Evolutionary conservation across 2,113 vertebrate genomes (phyloP), one percentile per base, ranked within the genome.

Genomic region (Mirza zaza): DNA sequence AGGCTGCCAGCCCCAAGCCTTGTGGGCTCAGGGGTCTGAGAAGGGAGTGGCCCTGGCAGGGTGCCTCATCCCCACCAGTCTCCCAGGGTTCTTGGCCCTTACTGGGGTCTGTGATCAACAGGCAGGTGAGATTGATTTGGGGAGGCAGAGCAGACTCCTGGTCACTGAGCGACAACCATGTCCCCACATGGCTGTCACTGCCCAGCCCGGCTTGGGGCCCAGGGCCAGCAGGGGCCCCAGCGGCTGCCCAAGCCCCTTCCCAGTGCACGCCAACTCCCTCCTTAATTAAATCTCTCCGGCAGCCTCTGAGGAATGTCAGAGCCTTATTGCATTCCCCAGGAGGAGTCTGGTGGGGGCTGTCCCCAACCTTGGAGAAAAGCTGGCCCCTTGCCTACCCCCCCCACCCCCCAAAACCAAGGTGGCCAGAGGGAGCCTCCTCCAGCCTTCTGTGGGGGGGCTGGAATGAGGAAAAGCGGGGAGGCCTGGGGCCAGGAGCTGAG

Each of bases 281-380:
- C 98, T 99, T 99, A 99, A 99, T 99, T 99, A 99, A 99, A 99
- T 99, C 98, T 99, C 99, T 98, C 98, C 98, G 99, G 98, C 99
- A 99, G 98, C 98, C 94, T 98, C 93, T 79, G 97, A 99, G 99
- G 99, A 99, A 99, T 99, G 99, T 98, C 97, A 95, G 21, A 96
- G 97, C 96, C 97, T 98, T 98, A 98, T 99, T 99, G 98, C 99
- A 98, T 99, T 98, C 97, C 98, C 98, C 50, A 7, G 94, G 94
- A 97, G 91, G 96, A 84, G 42, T 52, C 36, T 29, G 50, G 52
- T 52, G 75, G 93, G 70, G 13, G 57, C 21, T 20, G 32, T 76
- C 55, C 81, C 36, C 82, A 77, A 73, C 84, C 94, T 87, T 79
- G 67, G 71, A 76, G 90, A 52, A 73, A 71, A 88, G 91, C 61